phyloP scores from a whole-genome alignment of 2,113 vertebrate species.

The Nannobrachium achirus region DNA sequence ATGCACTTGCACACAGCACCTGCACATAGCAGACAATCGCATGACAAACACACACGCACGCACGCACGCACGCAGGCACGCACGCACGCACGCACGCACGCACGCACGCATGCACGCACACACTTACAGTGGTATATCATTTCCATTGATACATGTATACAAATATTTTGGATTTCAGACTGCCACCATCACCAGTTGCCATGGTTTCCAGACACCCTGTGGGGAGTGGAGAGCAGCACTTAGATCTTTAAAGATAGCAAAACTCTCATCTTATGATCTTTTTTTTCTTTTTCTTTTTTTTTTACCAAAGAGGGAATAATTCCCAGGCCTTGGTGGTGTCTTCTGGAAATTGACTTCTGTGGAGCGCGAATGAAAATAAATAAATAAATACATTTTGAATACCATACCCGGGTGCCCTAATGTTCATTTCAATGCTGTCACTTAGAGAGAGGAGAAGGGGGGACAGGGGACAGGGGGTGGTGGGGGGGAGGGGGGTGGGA shows the following conservation, averaged over 20 bases:
- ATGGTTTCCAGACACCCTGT: too few relatives aligned
- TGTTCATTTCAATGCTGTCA: constrained; percentile 80
- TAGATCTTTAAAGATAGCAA: too few relatives aligned
- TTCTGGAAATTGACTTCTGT: constrained; percentile 76
- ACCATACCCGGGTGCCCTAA: constrained; percentile 68
- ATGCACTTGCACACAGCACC: too few relatives aligned
- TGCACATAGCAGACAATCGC: too few relatives aligned
- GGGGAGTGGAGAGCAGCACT: too few relatives aligned
- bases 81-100: not conserved
- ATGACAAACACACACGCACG: not conserved
- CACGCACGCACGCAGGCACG: not conserved
- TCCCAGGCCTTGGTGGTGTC: constrained; percentile 67
- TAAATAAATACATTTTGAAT: constrained; percentile 74
- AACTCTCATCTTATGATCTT: too few relatives aligned
- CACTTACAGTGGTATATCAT: not conserved
- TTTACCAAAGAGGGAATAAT: constrained; percentile 43
- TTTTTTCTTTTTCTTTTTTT: constrained; percentile 6
- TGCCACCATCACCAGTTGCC: too few relatives aligned
- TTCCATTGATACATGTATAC: not conserved
- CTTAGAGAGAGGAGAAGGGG: constrained; percentile 68
- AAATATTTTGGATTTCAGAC: not conserved
- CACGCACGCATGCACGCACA: not conserved
- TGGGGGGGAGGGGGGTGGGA: constrained; percentile 19
- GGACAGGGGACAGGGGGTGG: constrained; percentile 20
- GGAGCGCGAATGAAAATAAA: constrained; percentile 50